Conservation (phyloP, 1,140 invertebrate genomes). For the Drosophila kurseongensis region DNA sequence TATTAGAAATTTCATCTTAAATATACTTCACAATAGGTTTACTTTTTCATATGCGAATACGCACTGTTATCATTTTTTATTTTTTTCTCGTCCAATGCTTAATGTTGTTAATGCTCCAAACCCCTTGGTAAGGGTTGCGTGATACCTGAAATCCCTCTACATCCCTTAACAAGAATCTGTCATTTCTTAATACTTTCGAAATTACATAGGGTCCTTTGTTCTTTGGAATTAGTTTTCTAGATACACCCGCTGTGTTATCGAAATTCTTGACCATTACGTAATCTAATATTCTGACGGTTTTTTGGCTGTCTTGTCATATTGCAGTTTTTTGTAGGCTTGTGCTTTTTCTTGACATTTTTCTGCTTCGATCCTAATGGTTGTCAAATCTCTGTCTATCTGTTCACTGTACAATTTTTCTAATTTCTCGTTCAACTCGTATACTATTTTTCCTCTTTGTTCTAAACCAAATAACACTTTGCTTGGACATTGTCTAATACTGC, state of each 20-base stretch:
- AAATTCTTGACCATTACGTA: background rate
- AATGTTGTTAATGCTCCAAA: constrained; percentile 10
- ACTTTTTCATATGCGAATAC: too few species aligned
- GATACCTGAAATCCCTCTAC: too few species aligned
- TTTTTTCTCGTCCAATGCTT: constrained; percentile 7
- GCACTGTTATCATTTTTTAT: background rate
- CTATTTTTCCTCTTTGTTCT: too few species aligned
- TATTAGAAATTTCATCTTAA: too few species aligned
- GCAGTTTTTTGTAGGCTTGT: background rate
- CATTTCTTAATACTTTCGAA: too few species aligned
- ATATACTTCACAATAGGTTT: too few species aligned
- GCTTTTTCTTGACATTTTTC: background rate
- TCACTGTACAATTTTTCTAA: too few species aligned
- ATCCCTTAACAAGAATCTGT: too few species aligned
- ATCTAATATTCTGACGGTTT: background rate
- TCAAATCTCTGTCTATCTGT: too few species aligned
- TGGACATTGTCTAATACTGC: too few species aligned
- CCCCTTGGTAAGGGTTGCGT: constrained; percentile 2
- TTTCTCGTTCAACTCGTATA: too few species aligned
- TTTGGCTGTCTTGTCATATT: background rate
- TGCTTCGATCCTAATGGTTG: background rate
- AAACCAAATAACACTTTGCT: too few species aligned
- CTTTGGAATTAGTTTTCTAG: background rate
- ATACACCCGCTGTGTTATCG: background rate
- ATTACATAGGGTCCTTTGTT: constrained; percentile 1